These are phyloP conservation scores for Acanthis flammea DNA, from an alignment of 2,797 vertebrate species.

Conservation along the genomic window DNA sequence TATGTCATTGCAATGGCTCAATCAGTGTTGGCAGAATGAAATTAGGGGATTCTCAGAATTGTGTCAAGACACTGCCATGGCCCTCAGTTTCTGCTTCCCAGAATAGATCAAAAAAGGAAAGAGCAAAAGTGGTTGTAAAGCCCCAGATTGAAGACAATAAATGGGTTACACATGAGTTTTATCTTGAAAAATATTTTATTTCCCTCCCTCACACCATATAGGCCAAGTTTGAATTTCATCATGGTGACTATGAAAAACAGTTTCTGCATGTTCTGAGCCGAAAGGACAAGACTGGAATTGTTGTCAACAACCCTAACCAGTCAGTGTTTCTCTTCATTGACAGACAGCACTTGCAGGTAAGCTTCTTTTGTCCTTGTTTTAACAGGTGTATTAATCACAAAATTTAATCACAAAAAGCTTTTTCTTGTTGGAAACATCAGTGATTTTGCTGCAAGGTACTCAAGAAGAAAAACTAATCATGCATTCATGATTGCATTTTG, in stretches of 20 bases:
- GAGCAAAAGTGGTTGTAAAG: neutral
- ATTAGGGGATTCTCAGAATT: neutral
- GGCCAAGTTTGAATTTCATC: slow-evolving; percentile 99
- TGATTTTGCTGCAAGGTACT: neutral
- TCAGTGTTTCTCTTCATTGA: slow-evolving; percentile 99
- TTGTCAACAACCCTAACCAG: slow-evolving; percentile 99
- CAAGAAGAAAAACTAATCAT: neutral
- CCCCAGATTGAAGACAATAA: neutral
- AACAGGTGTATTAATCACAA: neutral
- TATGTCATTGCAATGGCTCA: neutral
- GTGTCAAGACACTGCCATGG: neutral
- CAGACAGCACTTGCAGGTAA: slow-evolving; percentile 98
- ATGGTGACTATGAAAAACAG: slow-evolving; percentile 99
- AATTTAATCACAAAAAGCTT: neutral
- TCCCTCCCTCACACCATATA: slow-evolving; percentile 43
- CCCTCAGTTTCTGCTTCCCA: neutral
- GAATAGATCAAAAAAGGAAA: neutral
- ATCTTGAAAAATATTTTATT: neutral
- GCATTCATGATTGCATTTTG: neutral
- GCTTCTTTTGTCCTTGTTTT: neutral
- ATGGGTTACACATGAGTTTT: neutral
- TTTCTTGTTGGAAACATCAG: neutral
- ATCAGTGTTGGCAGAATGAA: neutral
- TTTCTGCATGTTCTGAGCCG: slow-evolving; percentile 97
- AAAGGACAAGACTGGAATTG: slow-evolving; percentile 99